phyloP scores from a whole-genome alignment of 2,113 vertebrate species.

The Coptodon rendalli region DNA sequence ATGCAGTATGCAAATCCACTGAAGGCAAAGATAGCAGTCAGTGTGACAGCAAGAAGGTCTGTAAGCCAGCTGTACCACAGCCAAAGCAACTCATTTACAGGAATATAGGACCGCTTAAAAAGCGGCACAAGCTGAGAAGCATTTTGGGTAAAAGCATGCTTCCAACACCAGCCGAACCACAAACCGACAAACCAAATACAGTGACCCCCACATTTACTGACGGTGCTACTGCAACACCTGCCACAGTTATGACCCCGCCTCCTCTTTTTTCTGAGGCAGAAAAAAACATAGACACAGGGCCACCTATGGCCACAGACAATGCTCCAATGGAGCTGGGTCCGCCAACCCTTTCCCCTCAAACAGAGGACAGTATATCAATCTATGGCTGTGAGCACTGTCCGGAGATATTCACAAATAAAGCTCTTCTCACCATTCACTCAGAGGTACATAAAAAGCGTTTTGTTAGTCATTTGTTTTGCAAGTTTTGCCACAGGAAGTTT shows the following conservation, averaged over 20 bases:
- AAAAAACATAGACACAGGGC: slow-evolving; percentile 5
- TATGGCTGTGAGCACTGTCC: slow-evolving; percentile 80
- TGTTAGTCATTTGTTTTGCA: slow-evolving; percentile 81
- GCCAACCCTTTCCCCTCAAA: slow-evolving; percentile 63
- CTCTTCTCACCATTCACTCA: slow-evolving; percentile 76
- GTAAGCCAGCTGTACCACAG: slow-evolving; percentile 38
- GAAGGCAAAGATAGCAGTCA: slow-evolving; percentile 48
- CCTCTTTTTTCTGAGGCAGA: slow-evolving; percentile 41
- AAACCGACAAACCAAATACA: slow-evolving; percentile 20
- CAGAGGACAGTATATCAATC: slow-evolving; percentile 57
- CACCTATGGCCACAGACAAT: slow-evolving; percentile 10
- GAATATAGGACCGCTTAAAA: slow-evolving; percentile 71
- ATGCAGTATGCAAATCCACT: slow-evolving; percentile 77
- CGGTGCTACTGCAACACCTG: neutral
- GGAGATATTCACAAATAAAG: slow-evolving; percentile 80
- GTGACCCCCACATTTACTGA: slow-evolving; percentile 15
- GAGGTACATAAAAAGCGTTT: slow-evolving; percentile 84
- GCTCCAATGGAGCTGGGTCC: slow-evolving; percentile 54
- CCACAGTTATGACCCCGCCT: slow-evolving; percentile 20
- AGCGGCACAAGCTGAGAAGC: slow-evolving; percentile 65
- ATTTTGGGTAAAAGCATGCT: slow-evolving; percentile 31
- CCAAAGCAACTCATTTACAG: slow-evolving; percentile 54
- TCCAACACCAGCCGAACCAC: slow-evolving; percentile 29
- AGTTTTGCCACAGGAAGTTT: slow-evolving; percentile 88
- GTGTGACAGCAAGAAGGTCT: slow-evolving; percentile 36